Evolutionary conservation across 2,797 vertebrate genomes (phyloP).

Genomic region (Melopsittacus undulatus): DNA sequence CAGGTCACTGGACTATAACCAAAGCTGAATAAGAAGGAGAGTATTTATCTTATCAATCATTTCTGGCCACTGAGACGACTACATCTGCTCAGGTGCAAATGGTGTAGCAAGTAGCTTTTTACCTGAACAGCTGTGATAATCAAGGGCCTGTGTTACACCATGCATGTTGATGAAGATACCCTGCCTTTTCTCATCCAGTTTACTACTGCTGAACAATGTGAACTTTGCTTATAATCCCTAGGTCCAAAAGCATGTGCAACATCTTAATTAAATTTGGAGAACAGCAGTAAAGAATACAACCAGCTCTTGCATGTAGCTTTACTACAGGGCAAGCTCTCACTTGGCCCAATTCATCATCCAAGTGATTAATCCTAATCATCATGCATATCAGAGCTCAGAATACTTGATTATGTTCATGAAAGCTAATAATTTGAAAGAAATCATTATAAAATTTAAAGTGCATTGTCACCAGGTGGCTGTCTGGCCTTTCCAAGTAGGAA

Average conservation of each 20-base stretch:
- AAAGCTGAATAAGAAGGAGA: neutral
- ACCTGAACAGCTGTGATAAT: neutral
- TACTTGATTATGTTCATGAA: neutral
- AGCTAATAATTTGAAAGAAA: neutral
- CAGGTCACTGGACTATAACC: neutral
- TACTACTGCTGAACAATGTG: neutral
- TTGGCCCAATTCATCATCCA: neutral
- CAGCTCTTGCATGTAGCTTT: neutral
- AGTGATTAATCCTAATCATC: neutral
- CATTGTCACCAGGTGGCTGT: neutral
- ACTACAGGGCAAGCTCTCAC: neutral
- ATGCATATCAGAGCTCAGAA: neutral
- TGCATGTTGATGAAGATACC: accelerated
- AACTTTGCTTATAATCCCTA: neutral
- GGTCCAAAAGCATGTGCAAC: neutral
- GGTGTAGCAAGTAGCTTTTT: neutral
- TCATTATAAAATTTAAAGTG: neutral
- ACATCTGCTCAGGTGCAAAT: neutral
- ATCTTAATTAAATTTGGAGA: neutral
- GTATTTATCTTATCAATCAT: neutral
- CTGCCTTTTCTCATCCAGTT: neutral
- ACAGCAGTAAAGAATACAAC: neutral
- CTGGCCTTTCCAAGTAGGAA: neutral
- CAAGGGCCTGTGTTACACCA: neutral
- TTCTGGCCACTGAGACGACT: neutral